These are phyloP conservation scores for Hypomecis punctinalis DNA, from an alignment of 2,888 invertebrate species.

Conservation along the genomic window DNA sequence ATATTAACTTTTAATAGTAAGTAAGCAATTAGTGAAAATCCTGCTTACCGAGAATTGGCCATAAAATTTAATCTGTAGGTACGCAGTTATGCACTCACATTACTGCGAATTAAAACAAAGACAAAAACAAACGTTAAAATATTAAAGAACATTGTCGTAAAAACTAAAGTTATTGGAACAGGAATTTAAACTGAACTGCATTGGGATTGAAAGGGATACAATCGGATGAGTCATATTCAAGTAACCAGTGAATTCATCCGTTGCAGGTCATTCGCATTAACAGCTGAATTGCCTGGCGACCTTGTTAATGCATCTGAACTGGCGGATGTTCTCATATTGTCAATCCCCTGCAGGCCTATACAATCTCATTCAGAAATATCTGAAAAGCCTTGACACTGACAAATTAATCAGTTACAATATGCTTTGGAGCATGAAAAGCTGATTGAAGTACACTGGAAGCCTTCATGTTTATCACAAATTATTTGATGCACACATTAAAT, in stretches of 20 bases:
- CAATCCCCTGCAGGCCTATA: slow-evolving; percentile 18
- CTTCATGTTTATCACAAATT: background rate
- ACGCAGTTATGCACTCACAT: too few relatives aligned
- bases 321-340: slow-evolving; percentile 25
- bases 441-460: background rate
- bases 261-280: slow-evolving; percentile 57
- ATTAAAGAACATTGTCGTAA: slow-evolving; percentile 12
- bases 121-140: slow-evolving; percentile 9
- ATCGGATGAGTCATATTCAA: slow-evolving; percentile 40
- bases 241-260: slow-evolving; percentile 33
- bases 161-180: slow-evolving; percentile 8
- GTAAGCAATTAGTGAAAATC: too few relatives aligned
- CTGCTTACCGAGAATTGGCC: too few relatives aligned
- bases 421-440: background rate
- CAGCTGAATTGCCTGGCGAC: slow-evolving; percentile 52
- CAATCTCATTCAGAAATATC: slow-evolving; percentile 3
- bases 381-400: slow-evolving; percentile 2
- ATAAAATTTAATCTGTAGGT: too few relatives aligned
- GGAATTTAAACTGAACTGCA: slow-evolving; percentile 12
- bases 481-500: background rate
- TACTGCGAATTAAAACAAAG: slow-evolving; percentile 11
- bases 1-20: too few relatives aligned
- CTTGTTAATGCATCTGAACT: slow-evolving; percentile 45
- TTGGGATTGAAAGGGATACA: slow-evolving; percentile 28
- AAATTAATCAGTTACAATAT: slow-evolving; percentile 2